These are phyloP conservation scores for Poecilobothrus nobilitatus DNA, from an alignment of 2,888 invertebrate species.

Conservation along the genomic window DNA sequence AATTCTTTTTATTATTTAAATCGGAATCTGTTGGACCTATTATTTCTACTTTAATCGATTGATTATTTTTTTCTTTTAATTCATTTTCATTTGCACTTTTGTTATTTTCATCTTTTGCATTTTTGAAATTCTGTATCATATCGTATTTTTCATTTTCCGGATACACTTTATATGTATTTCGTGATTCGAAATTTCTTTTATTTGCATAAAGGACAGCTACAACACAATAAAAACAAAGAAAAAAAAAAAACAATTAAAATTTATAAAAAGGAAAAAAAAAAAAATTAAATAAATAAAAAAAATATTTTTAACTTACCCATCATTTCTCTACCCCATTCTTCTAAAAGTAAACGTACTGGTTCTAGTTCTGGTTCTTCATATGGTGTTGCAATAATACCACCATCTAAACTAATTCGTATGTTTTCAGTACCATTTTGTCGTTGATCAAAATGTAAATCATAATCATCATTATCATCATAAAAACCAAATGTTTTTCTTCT, in stretches of 20 bases:
- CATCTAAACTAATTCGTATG: slow-evolving; percentile 53
- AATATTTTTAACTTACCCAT: too few species aligned
- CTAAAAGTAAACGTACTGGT: neutral
- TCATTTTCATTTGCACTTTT: neutral
- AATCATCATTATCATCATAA: slow-evolving; percentile 28
- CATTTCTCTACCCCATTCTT: neutral
- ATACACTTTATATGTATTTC: neutral
- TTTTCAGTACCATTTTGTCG: slow-evolving; percentile 72
- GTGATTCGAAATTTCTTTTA: neutral
- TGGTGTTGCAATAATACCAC: neutral
- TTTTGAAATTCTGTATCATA: neutral
- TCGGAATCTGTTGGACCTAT: neutral
- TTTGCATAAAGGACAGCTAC: neutral
- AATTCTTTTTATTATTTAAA: neutral
- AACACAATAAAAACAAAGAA: neutral
- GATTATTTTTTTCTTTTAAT: neutral
- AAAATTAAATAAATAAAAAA: too few species aligned
- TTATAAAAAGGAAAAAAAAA: neutral
- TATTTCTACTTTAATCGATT: neutral
- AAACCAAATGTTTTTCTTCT: slow-evolving; percentile 9
- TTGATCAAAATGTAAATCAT: slow-evolving; percentile 55
- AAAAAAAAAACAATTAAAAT: neutral
- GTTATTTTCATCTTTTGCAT: neutral
- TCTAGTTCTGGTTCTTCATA: neutral
- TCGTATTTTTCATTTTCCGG: neutral